These are phyloP conservation scores for Pararge aegeria DNA, from an alignment of 1,140 invertebrate genomes.

Conservation along the genomic window DNA sequence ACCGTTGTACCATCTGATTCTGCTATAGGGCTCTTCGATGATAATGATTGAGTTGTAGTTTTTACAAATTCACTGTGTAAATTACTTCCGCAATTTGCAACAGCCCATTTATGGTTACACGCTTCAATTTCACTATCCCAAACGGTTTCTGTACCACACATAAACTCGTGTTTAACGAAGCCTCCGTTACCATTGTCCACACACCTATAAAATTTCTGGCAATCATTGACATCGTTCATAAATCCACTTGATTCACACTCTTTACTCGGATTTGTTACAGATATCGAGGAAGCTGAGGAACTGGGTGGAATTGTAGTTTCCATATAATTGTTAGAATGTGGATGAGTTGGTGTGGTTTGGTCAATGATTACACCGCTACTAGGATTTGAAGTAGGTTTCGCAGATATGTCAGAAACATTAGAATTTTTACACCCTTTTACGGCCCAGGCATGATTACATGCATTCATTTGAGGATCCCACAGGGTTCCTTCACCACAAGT, in stretches of 20 bases:
- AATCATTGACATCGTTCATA: conserved; percentile 80
- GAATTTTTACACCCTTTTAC: conserved; percentile 70
- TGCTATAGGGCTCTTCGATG: neutral
- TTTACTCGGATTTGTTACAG: conserved; percentile 20
- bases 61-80: neutral
- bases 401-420: conserved; percentile 13
- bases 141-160: conserved; percentile 83
- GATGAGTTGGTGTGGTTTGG: too few relatives aligned
- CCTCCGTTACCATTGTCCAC: conserved; percentile 81
- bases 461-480: conserved; percentile 82
- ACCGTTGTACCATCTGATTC: neutral
- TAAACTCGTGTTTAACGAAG: conserved; percentile 82
- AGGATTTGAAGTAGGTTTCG: conserved; percentile 3
- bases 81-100: conserved; percentile 14
- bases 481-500: conserved; percentile 83
- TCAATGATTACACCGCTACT: conserved; percentile 7
- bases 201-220: conserved; percentile 83
- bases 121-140: conserved; percentile 81
- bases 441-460: conserved; percentile 82
- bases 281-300: conserved; percentile 15
- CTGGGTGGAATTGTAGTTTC: conserved; percentile 11
- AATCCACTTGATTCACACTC: conserved; percentile 81
- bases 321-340: neutral
- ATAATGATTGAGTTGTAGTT: neutral
- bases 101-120: conserved; percentile 77